phyloP scores from a whole-genome alignment of 2,797 vertebrate species.

The Cyclopterus lumpus region DNA sequence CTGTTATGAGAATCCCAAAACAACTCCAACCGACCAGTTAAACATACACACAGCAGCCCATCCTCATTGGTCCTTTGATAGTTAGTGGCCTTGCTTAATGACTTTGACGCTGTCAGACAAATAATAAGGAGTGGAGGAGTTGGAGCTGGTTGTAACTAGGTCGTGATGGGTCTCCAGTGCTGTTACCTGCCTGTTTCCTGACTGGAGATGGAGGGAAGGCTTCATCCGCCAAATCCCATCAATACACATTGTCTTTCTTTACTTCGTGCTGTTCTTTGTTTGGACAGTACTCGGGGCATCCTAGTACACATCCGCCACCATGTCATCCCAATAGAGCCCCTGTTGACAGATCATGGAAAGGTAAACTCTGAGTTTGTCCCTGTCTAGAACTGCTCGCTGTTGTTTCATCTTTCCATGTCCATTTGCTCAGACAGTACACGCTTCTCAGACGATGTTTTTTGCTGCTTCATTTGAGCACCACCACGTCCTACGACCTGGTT shows the following conservation, averaged over 20 bases:
- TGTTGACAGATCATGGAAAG: conserved; percentile 60
- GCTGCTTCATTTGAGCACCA: neutral
- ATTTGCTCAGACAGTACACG: neutral
- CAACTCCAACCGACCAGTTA: neutral
- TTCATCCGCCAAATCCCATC: neutral
- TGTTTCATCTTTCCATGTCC: conserved; percentile 2
- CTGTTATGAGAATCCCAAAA: neutral
- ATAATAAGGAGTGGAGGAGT: neutral
- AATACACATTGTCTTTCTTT: conserved; percentile 14
- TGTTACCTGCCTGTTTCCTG: neutral
- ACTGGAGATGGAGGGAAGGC: no score
- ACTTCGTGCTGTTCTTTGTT: conserved; percentile 43
- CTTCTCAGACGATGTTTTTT: neutral
- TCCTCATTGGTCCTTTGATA: conserved; percentile 2
- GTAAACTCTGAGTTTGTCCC: conserved; percentile 22
- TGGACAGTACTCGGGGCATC: conserved; percentile 49
- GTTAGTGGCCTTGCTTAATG: neutral
- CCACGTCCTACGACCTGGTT: neutral
- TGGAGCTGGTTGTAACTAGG: neutral
- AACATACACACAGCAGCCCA: neutral
- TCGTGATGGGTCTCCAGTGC: neutral
- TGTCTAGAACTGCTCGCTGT: neutral
- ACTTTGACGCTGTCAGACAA: conserved; percentile 20
- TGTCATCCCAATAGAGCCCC: conserved; percentile 15
- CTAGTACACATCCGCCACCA: conserved; percentile 42